These are phyloP conservation scores for Hecatera dysodea DNA, from an alignment of 2,888 invertebrate genomes.

Conservation along the genomic window DNA sequence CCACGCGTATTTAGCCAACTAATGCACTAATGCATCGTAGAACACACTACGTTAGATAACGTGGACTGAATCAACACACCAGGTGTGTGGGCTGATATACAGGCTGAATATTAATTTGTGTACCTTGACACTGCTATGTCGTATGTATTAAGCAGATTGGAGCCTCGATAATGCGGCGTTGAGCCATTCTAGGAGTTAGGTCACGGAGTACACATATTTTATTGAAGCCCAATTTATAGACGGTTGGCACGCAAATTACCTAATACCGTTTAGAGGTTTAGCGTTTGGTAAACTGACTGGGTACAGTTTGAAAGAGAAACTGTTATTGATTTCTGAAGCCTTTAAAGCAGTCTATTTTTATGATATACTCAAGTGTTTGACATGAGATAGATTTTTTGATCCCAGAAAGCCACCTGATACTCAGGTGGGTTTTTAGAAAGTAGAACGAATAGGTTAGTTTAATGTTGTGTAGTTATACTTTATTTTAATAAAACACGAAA, in stretches of 20 bases:
- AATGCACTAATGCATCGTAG: slow-evolving; percentile 76
- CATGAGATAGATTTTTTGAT: background rate
- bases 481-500: background rate
- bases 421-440: background rate
- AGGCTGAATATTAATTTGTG: slow-evolving; percentile 87
- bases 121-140: slow-evolving; percentile 75
- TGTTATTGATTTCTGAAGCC: slow-evolving; percentile 12
- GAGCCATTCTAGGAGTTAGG: slow-evolving; percentile 49
- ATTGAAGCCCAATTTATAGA: slow-evolving; percentile 54
- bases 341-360: background rate
- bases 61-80: slow-evolving; percentile 84
- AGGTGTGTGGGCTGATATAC: slow-evolving; percentile 80
- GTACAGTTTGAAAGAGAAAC: slow-evolving; percentile 23
- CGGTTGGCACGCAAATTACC: slow-evolving; percentile 44
- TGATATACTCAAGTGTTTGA: background rate
- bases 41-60: slow-evolving; percentile 79
- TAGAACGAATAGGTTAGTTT: background rate
- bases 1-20: slow-evolving; percentile 57
- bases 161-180: slow-evolving; percentile 52
- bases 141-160: slow-evolving; percentile 63
- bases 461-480: background rate
- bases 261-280: slow-evolving; percentile 37
- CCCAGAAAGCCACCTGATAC: too few species aligned
- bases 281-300: slow-evolving; percentile 30
- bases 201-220: slow-evolving; percentile 57